Evolutionary conservation across 2,113 vertebrate species (phyloP).

Genomic region (Pseudorectes ferrugineus): DNA sequence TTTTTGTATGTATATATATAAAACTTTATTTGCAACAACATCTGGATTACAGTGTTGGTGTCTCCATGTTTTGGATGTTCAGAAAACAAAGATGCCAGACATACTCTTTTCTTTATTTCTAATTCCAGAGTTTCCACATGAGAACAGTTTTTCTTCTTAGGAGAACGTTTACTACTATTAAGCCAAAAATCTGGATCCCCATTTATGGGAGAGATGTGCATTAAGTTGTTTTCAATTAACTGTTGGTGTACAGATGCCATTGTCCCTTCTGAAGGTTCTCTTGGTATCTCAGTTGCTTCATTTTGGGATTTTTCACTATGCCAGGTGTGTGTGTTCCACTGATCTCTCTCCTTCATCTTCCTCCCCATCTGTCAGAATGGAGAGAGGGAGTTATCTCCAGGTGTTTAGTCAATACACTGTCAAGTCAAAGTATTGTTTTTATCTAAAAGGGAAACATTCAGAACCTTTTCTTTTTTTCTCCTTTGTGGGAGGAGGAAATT

Average conservation of each 20-base stretch:
- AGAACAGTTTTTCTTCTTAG: neutral
- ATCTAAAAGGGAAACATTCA: neutral
- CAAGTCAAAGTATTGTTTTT: neutral
- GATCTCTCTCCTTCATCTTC: neutral
- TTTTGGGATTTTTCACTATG: neutral
- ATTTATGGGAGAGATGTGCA: neutral
- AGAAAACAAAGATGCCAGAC: neutral
- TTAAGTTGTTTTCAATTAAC: neutral
- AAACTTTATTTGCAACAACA: neutral
- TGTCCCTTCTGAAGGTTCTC: neutral
- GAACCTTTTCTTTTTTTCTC: neutral
- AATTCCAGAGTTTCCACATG: neutral
- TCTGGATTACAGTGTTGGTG: neutral
- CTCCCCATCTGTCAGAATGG: neutral
- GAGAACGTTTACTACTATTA: neutral
- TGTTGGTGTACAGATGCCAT: neutral
- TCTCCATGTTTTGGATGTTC: neutral
- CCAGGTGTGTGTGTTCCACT: fast-evolving
- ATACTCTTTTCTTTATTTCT: neutral
- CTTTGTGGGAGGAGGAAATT: neutral
- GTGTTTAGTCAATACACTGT: neutral
- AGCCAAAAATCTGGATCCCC: neutral
- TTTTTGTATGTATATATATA: neutral
- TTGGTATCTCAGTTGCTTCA: neutral
- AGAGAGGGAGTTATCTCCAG: neutral